These are phyloP conservation scores for Altica lythri DNA, from an alignment of 2,888 invertebrate genomes.

Conservation along the genomic window DNA sequence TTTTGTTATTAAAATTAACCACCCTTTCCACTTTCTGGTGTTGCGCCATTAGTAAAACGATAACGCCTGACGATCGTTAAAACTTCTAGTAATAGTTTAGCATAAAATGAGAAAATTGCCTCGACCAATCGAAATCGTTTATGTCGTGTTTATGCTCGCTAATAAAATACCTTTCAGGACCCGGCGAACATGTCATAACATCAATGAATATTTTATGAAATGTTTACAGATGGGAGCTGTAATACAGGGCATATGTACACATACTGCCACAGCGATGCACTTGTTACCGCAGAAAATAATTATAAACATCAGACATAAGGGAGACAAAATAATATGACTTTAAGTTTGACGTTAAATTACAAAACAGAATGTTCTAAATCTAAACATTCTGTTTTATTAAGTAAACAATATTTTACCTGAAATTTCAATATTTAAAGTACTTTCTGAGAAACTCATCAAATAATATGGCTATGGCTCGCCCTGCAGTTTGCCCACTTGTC, in stretches of 20 bases:
- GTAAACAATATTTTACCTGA: too few relatives aligned
- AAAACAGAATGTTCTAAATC: too few relatives aligned
- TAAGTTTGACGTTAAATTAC: too few relatives aligned
- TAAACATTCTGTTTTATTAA: too few relatives aligned
- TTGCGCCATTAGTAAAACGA: neutral
- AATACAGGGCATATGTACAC: neutral
- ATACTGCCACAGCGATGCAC: neutral
- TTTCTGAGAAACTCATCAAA: too few relatives aligned
- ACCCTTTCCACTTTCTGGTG: neutral
- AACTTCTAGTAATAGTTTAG: constrained; percentile 13
- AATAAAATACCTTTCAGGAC: constrained; percentile 12
- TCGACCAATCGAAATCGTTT: constrained; percentile 15
- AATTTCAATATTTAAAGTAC: too few relatives aligned
- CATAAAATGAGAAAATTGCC: constrained; percentile 13
- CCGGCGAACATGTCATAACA: constrained; percentile 8
- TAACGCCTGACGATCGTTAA: constrained; percentile 6
- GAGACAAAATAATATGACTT: too few relatives aligned
- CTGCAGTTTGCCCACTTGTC: too few relatives aligned
- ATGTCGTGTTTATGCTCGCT: constrained; percentile 11
- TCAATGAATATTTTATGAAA: constrained; percentile 5
- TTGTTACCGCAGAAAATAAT: neutral
- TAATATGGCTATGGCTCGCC: too few relatives aligned
- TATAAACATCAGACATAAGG: too few relatives aligned
- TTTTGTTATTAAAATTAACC: too few relatives aligned
- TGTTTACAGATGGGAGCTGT: neutral